Evolutionary conservation across 2,888 invertebrate genomes (phyloP).

Genomic region (Troides helena): DNA sequence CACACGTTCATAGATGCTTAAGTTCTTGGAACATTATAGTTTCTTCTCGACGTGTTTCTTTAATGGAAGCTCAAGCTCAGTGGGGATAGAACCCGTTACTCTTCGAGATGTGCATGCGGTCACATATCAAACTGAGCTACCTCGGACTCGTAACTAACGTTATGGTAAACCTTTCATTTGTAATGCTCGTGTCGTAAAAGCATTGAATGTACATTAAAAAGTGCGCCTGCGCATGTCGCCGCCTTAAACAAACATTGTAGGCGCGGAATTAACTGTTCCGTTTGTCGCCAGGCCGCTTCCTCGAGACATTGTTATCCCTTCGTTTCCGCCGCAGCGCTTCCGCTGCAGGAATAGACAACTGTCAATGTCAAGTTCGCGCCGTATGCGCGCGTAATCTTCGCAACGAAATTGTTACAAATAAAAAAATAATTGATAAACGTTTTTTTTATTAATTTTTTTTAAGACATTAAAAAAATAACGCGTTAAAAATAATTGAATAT

Average conservation of each 20-base stretch:
- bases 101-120: too few relatives aligned
- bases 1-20: too few relatives aligned
- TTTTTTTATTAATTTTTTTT: background rate
- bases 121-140: too few relatives aligned
- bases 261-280: constrained; percentile 16
- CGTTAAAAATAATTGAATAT: too few relatives aligned
- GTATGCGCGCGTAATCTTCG: constrained; percentile 23
- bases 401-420: background rate
- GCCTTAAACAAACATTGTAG: constrained; percentile 4
- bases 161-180: background rate
- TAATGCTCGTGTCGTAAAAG: background rate
- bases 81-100: too few relatives aligned
- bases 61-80: too few relatives aligned
- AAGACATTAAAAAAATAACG: too few relatives aligned
- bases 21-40: too few relatives aligned
- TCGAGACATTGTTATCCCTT: constrained; percentile 70
- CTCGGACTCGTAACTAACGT: background rate
- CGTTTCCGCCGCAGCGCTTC: constrained; percentile 51
- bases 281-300: constrained; percentile 48
- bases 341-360: constrained; percentile 54
- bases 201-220: background rate
- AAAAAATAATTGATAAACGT: too few relatives aligned
- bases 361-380: constrained; percentile 68
- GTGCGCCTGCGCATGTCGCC: background rate
- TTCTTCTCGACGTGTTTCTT: too few relatives aligned